Conservation (phyloP, 2,113 vertebrate genomes). For the Ictidomys tridecemlineatus region DNA sequence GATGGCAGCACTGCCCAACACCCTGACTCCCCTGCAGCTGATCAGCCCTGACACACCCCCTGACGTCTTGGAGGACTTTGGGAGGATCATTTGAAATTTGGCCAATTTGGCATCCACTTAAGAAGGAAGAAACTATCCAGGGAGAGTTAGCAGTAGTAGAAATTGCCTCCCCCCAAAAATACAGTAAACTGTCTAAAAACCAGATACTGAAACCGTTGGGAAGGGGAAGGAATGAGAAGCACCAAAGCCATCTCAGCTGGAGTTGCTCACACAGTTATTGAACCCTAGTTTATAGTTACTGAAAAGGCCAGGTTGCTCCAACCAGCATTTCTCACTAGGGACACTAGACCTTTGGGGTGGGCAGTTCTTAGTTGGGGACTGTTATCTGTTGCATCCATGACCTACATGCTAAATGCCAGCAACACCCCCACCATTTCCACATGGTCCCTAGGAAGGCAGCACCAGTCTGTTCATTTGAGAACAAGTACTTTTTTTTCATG, state of each 20-base stretch:
- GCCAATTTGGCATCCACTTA: conserved; percentile 49
- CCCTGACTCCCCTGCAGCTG: background rate
- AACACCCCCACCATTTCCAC: background rate
- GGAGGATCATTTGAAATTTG: conserved; percentile 15
- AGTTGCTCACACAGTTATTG: background rate
- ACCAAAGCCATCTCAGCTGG: background rate
- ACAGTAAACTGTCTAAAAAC: background rate
- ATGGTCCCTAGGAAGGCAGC: background rate
- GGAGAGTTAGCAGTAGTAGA: conserved; percentile 26
- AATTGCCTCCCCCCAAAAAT: background rate
- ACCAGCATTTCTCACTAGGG: background rate
- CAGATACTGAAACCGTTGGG: background rate
- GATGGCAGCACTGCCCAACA: background rate
- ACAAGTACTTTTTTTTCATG: background rate
- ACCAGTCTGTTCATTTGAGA: conserved; percentile 2
- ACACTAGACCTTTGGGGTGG: background rate
- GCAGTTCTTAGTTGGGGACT: background rate
- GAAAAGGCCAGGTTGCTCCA: background rate
- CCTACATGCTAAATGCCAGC: background rate
- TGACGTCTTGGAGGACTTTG: background rate
- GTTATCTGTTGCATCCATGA: too few relatives aligned
- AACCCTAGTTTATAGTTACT: background rate
- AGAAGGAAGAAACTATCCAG: conserved; percentile 44
- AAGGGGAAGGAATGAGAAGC: background rate
- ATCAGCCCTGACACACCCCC: background rate